These are phyloP conservation scores for Nylanderia fulva DNA, from an alignment of 1,140 invertebrate species.

Conservation along the genomic window DNA sequence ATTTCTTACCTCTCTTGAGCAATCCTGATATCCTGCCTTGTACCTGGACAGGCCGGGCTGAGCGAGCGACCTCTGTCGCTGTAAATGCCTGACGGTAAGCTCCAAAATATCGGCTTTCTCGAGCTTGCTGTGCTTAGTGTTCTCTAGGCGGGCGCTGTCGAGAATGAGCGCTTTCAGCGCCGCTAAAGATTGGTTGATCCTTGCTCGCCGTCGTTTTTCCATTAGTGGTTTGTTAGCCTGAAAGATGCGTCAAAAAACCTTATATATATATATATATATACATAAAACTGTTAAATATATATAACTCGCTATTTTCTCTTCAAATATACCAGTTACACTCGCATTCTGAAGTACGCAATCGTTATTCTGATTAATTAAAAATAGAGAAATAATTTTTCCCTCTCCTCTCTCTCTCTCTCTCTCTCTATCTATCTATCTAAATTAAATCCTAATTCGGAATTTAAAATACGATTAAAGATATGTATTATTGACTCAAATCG, in stretches of 20 bases:
- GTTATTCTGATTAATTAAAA: background rate
- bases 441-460: background rate
- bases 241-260: conserved; percentile 27
- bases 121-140: conserved; percentile 91
- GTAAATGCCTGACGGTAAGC: conserved; percentile 95
- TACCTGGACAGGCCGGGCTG: conserved; percentile 88
- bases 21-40: conserved; percentile 93
- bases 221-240: conserved; percentile 96
- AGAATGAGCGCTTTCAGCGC: conserved; percentile 94
- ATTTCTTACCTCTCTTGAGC: conserved; percentile 89
- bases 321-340: conserved; percentile 11
- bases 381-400: background rate
- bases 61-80: conserved; percentile 89
- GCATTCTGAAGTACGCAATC: background rate
- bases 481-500: background rate
- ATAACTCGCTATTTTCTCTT: background rate
- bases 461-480: background rate
- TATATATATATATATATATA: no score
- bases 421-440: no score
- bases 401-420: no score
- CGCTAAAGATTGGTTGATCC: conserved; percentile 95
- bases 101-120: conserved; percentile 98
- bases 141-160: conserved; percentile 90
- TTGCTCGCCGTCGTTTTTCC: conserved; percentile 94
- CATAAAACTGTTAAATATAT: background rate